Base-by-base conservation (phyloP, 2,113 vertebrate species). In the Corapipo altera region DNA sequence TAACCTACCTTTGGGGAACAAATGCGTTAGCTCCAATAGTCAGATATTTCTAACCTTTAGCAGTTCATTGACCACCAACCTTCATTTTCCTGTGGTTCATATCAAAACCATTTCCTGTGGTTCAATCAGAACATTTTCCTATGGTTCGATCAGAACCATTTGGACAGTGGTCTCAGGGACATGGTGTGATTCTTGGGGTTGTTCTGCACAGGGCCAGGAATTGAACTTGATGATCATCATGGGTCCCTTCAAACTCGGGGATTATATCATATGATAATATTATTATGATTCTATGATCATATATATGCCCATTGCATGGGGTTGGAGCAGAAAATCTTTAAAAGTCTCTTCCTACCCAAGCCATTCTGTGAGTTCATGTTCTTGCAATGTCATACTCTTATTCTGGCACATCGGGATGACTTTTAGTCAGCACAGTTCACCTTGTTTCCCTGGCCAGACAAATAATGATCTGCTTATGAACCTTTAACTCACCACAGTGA, bases 221-320 rank as follows among this genome's bases (percentile, higher is more conserved):
- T 37, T 64, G 22, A 6, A 37, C 15, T 64, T 32, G 10, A 8
- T 22, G 21, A 23, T 48, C 33, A 12, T 24, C 20, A 32, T 23
- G 35, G 11, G 5, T 64, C 26, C 12, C 22, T 49, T 64, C 18
- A 35, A 64, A 11, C 49, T 37, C 8, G 33, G 32, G 15, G 51
- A 16, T 52, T 52, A 16, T 9, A 28, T 52, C 15, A 16, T 52
- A 52, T 28, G 26, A 27, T 52, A 27, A 52, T 9, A 52, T 27
- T 51, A 27, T 51, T 28, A 15, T 27, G 21, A 43, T 55, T 61
- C 17, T 16, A 6, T 75, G 6, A 61, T 28, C 54, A 23, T 26
- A 19, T 12, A n/a, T 3, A 12, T 0, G 5, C 15, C 2, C 4
- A 48, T 10, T 48, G 5, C 19, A 52, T 30, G 17, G 39, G 5